These are phyloP conservation scores for Eutolmus rufibarbis DNA, from an alignment of 2,888 invertebrate genomes.

Conservation along the genomic window DNA sequence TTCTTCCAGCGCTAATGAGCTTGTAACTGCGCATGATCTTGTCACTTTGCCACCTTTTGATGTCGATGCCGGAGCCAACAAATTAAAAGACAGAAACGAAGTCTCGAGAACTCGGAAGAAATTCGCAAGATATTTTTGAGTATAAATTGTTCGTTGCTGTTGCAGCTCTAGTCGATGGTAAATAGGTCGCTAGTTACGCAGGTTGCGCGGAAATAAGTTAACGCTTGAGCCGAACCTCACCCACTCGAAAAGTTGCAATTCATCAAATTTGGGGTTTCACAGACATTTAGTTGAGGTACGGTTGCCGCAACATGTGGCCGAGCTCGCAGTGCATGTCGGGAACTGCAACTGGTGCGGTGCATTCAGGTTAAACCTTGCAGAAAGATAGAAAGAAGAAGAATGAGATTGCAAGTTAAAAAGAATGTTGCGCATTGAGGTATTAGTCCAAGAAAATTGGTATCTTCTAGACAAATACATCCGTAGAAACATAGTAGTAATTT, in stretches of 20 bases:
- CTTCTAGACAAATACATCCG: no score
- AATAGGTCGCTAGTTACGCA: neutral
- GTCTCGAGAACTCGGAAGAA: neutral
- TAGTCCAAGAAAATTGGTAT: neutral
- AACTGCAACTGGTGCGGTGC: neutral
- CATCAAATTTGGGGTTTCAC: slow-evolving; percentile 29
- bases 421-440: neutral
- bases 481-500: no score
- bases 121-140: neutral
- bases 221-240: neutral
- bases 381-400: neutral
- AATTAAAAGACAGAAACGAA: neutral
- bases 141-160: neutral
- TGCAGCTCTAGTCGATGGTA: neutral
- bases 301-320: neutral
- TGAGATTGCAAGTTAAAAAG: neutral
- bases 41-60: slow-evolving; percentile 18
- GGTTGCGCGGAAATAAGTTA: slow-evolving; percentile 16
- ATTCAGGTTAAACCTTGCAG: neutral
- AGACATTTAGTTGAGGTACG: neutral
- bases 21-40: slow-evolving; percentile 17
- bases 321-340: neutral
- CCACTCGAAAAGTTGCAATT: slow-evolving; percentile 10
- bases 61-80: neutral
- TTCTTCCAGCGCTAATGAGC: slow-evolving; percentile 17